These are phyloP conservation scores for Ctena decussata DNA, from an alignment of 2,888 invertebrate genomes.

Conservation along the genomic window DNA sequence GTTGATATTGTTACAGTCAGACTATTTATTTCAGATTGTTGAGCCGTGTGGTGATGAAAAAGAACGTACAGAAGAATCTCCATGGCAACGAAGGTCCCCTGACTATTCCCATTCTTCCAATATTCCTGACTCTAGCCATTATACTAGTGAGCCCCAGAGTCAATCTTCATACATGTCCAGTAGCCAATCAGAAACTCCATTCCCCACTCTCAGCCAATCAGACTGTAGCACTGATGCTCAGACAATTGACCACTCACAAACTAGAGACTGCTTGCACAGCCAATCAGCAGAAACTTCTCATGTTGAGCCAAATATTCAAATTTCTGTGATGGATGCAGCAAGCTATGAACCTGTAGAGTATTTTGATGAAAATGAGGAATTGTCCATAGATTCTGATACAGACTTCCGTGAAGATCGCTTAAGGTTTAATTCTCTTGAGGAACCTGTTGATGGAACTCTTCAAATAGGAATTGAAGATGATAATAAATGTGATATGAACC, in stretches of 20 bases:
- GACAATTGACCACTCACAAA: slow-evolving; percentile 1
- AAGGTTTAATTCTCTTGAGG: neutral
- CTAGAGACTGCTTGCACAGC: neutral
- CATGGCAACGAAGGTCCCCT: slow-evolving; percentile 65
- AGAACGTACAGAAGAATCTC: slow-evolving; percentile 37
- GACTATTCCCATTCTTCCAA: slow-evolving; percentile 55
- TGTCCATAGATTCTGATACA: neutral
- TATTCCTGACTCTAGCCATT: slow-evolving; percentile 43
- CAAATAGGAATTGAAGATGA: neutral
- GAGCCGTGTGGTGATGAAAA: neutral
- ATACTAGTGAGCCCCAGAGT: slow-evolving; percentile 1
- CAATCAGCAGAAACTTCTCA: neutral
- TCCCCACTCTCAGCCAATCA: slow-evolving; percentile 65
- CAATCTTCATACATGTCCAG: slow-evolving; percentile 28
- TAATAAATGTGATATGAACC: neutral
- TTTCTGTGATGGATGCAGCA: neutral
- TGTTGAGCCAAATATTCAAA: slow-evolving; percentile 4
- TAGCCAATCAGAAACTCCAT: slow-evolving; percentile 58
- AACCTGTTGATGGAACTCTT: neutral
- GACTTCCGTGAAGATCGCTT: neutral
- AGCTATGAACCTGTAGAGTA: neutral
- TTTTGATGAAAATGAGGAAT: slow-evolving; percentile 25
- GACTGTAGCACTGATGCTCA: slow-evolving; percentile 29
- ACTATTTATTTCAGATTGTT: neutral
- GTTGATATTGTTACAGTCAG: too few species aligned